These are phyloP conservation scores for Calephelis nemesis DNA, from an alignment of 1,140 invertebrate species.

Conservation along the genomic window DNA sequence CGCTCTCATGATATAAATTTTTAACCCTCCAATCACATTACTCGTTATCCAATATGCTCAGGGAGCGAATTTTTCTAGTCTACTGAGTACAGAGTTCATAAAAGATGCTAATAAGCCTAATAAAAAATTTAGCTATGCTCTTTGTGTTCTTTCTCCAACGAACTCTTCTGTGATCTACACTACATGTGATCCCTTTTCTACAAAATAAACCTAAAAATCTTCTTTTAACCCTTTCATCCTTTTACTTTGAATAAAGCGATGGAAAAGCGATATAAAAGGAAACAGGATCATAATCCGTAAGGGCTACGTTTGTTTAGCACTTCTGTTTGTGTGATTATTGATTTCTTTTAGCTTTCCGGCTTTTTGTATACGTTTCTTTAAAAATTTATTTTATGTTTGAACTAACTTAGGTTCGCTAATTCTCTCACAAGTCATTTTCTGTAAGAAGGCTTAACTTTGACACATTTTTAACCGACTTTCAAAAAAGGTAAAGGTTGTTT, in stretches of 20 bases:
- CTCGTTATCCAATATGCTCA: slow-evolving; percentile 22
- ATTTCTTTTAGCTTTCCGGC: neutral
- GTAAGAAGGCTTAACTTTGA: too few species aligned
- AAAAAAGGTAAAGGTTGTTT: too few species aligned
- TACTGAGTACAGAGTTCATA: slow-evolving; percentile 32
- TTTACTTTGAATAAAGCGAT: slow-evolving; percentile 39
- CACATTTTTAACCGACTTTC: too few species aligned
- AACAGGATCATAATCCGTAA: slow-evolving; percentile 59
- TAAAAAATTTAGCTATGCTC: slow-evolving; percentile 53
- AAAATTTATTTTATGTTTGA: too few species aligned
- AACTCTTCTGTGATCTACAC: slow-evolving; percentile 25
- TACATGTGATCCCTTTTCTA: slow-evolving; percentile 40
- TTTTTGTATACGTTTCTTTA: neutral
- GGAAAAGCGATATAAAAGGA: slow-evolving; percentile 34
- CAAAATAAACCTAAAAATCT: slow-evolving; percentile 42
- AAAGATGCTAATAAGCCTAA: slow-evolving; percentile 46
- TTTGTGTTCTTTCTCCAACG: slow-evolving; percentile 42
- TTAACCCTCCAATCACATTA: slow-evolving; percentile 28
- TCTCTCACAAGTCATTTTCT: too few species aligned
- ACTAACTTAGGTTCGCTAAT: too few species aligned
- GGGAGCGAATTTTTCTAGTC: slow-evolving; percentile 32
- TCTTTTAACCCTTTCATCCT: slow-evolving; percentile 38
- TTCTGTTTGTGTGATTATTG: slow-evolving; percentile 13
- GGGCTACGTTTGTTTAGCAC: slow-evolving; percentile 49
- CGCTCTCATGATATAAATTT: slow-evolving; percentile 22